Percentiles rank a stretch among this genome's conserved stretches.
Evolutionary conservation across 1,140 invertebrate species (phyloP).

Genomic region (Meloidogyne chitwoodi): DNA sequence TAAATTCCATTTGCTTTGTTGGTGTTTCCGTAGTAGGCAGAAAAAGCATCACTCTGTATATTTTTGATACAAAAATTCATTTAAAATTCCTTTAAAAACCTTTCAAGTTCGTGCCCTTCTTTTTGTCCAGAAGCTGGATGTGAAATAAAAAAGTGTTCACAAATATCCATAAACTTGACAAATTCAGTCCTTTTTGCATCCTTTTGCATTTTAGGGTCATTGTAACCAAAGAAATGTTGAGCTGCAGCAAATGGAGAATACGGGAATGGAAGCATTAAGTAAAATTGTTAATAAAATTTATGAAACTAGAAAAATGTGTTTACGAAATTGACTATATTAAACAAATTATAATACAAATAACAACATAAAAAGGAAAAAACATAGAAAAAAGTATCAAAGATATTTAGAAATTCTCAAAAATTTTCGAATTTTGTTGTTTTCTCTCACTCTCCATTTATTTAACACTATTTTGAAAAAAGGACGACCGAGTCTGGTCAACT

Average conservation of each 20-base stretch:
- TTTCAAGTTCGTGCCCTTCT: constrained; percentile 26
- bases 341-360: too few species aligned
- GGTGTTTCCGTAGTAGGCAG: neutral
- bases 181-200: constrained; percentile 13
- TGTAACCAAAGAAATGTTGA: neutral
- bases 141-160: constrained; percentile 28
- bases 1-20: constrained; percentile 28
- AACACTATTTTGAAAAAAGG: too few species aligned
- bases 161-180: constrained; percentile 27
- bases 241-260: constrained; percentile 12
- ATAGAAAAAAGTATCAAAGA: too few species aligned
- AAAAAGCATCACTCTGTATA: constrained; percentile 6
- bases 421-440: too few species aligned
- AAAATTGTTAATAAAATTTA: neutral
- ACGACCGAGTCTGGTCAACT: too few species aligned
- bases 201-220: neutral
- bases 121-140: constrained; percentile 32
- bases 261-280: neutral
- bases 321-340: too few species aligned
- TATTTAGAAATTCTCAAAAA: too few species aligned
- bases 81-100: neutral
- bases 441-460: too few species aligned
- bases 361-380: too few species aligned
- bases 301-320: too few species aligned
- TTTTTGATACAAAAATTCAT: neutral